Percentiles rank a stretch among this genome's conserved stretches.
These are phyloP conservation scores for Sinocyclocheilus anshuiensis DNA, from an alignment of 2,113 vertebrate genomes.

Conservation along the genomic window DNA sequence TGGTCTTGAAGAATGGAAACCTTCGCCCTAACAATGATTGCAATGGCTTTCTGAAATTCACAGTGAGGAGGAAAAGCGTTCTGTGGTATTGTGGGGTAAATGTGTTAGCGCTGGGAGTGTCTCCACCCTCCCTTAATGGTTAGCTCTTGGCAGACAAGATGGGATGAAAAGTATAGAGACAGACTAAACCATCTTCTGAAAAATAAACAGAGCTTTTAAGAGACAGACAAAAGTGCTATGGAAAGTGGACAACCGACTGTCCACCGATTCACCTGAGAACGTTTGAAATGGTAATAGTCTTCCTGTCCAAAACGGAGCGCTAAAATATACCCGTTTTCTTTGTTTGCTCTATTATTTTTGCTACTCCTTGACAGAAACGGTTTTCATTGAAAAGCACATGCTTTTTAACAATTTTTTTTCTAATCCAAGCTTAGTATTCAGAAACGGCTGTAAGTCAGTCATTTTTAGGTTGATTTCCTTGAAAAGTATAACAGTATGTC, in stretches of 20 bases:
- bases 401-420: background rate
- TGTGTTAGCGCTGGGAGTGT: conserved; percentile 64
- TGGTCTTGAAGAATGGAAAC: conserved; percentile 56
- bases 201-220: conserved; percentile 51
- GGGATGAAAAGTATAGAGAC: conserved; percentile 51
- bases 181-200: conserved; percentile 55
- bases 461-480: background rate
- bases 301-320: conserved; percentile 65
- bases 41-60: conserved; percentile 52
- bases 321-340: conserved; percentile 52
- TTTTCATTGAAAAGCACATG: background rate
- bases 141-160: conserved; percentile 45
- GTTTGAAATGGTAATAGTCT: conserved; percentile 77
- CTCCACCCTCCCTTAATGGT: conserved; percentile 59
- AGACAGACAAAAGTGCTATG: conserved; percentile 30
- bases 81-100: conserved; percentile 61
- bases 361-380: background rate
- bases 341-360: background rate
- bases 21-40: conserved; percentile 64
- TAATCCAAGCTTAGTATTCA: background rate
- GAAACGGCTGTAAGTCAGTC: background rate
- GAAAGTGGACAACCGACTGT: conserved; percentile 29
- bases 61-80: conserved; percentile 62
- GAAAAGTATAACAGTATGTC: background rate
- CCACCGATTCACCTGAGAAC: conserved; percentile 65